Evolutionary conservation across 2,113 vertebrate genomes (phyloP).

Genomic region (Menura novaehollandiae): DNA sequence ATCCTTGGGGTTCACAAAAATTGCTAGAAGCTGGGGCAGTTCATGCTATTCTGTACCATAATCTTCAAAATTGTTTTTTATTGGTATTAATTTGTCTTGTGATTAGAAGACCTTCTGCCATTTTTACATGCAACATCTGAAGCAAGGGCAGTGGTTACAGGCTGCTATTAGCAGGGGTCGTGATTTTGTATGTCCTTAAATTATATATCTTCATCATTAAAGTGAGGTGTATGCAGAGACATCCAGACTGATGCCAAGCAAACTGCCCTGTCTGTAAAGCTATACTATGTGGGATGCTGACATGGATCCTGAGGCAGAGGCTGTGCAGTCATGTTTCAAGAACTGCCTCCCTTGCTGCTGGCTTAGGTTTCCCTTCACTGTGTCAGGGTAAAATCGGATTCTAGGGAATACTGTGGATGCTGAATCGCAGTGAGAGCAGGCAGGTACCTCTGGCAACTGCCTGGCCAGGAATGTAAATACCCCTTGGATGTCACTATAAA

Average conservation of each 20-base stretch:
- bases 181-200: not conserved
- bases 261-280: not conserved
- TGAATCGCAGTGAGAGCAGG: not conserved
- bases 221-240: not conserved
- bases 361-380: not conserved
- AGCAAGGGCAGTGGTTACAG: not conserved
- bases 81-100: not conserved
- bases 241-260: not conserved
- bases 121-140: not conserved
- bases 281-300: not conserved
- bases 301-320: not conserved
- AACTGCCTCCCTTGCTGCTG: not conserved
- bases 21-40: not conserved
- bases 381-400: not conserved
- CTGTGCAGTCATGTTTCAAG: not conserved
- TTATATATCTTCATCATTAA: not conserved
- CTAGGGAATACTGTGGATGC: not conserved
- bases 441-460: not conserved
- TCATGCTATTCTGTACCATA: not conserved
- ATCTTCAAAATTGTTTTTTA: not conserved
- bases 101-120: not conserved
- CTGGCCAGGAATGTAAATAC: not conserved
- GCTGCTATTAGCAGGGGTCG: not conserved
- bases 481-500: not conserved
- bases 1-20: not conserved